Percentiles rank a stretch among this genome's conserved stretches.
These are phyloP conservation scores for Seladonia tumulorum DNA, from an alignment of 2,888 invertebrate genomes.

Conservation along the genomic window DNA sequence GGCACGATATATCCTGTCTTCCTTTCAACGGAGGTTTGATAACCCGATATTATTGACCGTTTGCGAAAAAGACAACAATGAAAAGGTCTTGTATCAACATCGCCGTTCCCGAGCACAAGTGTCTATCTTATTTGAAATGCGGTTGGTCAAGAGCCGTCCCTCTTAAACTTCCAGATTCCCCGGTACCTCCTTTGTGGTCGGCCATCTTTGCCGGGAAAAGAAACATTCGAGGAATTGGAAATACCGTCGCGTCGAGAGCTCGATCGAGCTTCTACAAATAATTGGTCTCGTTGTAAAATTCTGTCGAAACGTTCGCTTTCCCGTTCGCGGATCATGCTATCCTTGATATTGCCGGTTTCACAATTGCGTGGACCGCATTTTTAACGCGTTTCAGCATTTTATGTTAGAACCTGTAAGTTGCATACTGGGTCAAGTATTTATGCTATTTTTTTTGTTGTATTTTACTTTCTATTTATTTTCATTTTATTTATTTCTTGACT, in stretches of 20 bases:
- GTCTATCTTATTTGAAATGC: slow-evolving; percentile 23
- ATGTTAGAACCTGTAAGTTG: background rate
- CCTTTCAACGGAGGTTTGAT: slow-evolving; percentile 12
- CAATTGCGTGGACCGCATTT: background rate
- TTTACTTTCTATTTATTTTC: background rate
- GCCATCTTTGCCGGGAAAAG: background rate
- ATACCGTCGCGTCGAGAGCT: background rate
- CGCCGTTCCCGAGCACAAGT: slow-evolving; percentile 13
- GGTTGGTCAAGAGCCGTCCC: slow-evolving; percentile 5
- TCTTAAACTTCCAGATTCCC: background rate
- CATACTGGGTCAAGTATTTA: background rate
- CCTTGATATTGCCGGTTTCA: background rate
- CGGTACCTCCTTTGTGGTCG: slow-evolving; percentile 4
- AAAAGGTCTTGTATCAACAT: slow-evolving; percentile 45
- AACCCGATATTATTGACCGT: slow-evolving; percentile 49
- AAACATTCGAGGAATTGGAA: background rate
- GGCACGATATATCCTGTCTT: slow-evolving; percentile 3
- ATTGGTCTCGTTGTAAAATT: background rate
- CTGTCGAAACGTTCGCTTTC: background rate
- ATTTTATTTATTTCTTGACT: too few relatives aligned
- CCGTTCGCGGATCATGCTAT: background rate
- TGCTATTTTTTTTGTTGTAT: background rate
- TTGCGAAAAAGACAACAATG: slow-evolving; percentile 33
- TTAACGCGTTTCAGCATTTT: background rate
- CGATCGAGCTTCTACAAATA: background rate